Base-by-base conservation (phyloP, 1,140 invertebrate species). In the Procambarus virginalis region DNA sequence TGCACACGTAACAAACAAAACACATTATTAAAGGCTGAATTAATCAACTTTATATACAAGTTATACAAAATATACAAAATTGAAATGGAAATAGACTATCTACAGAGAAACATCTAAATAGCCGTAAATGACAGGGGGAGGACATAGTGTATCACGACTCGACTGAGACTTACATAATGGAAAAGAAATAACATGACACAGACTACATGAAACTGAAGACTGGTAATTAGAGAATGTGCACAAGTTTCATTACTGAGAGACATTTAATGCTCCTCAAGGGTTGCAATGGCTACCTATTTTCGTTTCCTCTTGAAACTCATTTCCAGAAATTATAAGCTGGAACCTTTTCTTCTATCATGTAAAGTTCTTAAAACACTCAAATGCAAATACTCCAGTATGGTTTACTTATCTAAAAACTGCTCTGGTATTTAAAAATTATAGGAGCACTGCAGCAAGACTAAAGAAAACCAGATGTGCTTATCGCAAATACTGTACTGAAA, bases 81-180 rank as follows among this genome's bases (percentile, higher is more conserved):
- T 5, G 34, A 78, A 78, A 78, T 78, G 49, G 45, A 2, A 78
- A n/a, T 78, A 49, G 12, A 64, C 60, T 73, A 73, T 73, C 68
- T 73, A 90, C 20, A 78, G 75, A 83, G 45, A 55, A 68, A n/a
- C 82, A 81, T 73, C 34, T 46, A 45, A 34, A 77, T 77, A 77
- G 51, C 12, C 48, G 6, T 20, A 55, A 78, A n/a, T 55, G 20
- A 77, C 5, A 77, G 75, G 12, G 12, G 45, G 6, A 78, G 76
- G 10, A 48, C 9, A 78, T 34, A 78, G 9, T 10, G 49, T 20
- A 49, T 48, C 20, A 17, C 49, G 12, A 78, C 5, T 20, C 76
- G 49, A n/a, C n/a, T 78, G 76, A 49, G n/a, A 78, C 48, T 20
- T 49, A 49, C 46, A 49, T 20, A 64, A 64, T 4, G 20, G 76